Evolutionary conservation across 1,140 invertebrate species (phyloP).

Genomic region (Vollenhovia emeryi): DNA sequence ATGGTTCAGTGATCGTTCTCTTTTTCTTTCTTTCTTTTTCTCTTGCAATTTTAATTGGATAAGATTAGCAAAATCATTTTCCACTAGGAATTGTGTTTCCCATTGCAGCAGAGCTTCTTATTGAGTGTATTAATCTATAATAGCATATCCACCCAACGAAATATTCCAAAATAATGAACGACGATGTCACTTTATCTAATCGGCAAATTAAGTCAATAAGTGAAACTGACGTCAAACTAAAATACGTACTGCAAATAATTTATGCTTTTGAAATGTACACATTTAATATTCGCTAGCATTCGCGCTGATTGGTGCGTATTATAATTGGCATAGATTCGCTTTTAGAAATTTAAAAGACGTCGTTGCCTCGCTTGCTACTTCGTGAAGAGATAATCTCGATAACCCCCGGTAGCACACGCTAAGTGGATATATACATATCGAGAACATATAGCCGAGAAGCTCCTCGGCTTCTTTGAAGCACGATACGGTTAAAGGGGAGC

Average conservation of each 20-base stretch:
- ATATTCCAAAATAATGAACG: background rate
- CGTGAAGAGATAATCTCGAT: background rate
- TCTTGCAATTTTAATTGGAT: background rate
- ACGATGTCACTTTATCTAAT: background rate
- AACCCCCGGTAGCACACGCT: background rate
- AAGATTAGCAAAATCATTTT: slow-evolving; percentile 7
- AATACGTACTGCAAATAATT: background rate
- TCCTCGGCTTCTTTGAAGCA: background rate
- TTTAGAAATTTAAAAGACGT: slow-evolving; percentile 18
- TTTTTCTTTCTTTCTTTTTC: background rate
- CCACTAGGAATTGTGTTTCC: background rate
- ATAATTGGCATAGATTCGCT: background rate
- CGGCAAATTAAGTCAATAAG: background rate
- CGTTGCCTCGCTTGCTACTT: background rate
- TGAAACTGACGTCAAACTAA: background rate
- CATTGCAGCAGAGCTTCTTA: background rate
- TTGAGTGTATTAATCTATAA: background rate
- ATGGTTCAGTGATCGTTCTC: background rate
- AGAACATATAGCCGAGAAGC: background rate
- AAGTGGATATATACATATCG: background rate
- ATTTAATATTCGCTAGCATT: background rate
- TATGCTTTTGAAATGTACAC: background rate
- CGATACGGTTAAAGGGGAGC: background rate
- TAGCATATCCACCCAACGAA: background rate
- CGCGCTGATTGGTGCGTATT: background rate